Evolutionary conservation across 2,113 vertebrate species (phyloP), one percentile per base, ranked within the genome.

Genomic region (Microcebus jonahi): DNA sequence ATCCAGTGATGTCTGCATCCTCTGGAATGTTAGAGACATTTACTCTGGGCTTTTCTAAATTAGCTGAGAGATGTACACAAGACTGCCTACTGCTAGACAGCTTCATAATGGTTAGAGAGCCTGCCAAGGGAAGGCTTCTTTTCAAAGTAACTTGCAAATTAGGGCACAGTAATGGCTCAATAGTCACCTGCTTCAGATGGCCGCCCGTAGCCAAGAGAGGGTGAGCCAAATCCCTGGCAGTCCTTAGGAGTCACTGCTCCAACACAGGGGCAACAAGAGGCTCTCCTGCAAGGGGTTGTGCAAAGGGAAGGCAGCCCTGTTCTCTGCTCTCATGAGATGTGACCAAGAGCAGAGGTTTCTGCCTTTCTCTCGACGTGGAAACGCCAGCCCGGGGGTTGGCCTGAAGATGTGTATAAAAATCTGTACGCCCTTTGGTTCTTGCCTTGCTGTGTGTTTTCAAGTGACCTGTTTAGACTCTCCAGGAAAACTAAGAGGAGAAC

Each of bases 101-200:
- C 96, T 97, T 97, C 94, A 89, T 96, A 93, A 93, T 10, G 29
- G 39, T 21, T 25, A 84, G 94, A 73, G 71, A 90, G 91, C 68
- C 86, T 82, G 94, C 95, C 89, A 81, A 77, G 17, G 29, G 55
- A 79, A 96, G 85, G 18, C 27, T 84, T 61, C 95, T 90, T 89
- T 79, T 81, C 80, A 87, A 96, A 91, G 86, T 20, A 83, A 96
- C 91, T 94, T 97, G 93, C 89, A 96, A 95, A 97, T 81, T 53
- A 96, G 89, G 92, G 39, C 59, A n/a, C 34, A 88, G 80, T 63
- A 90, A 93, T 92, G 93, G 90, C 79, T 95, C 50, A 34, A 27
- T 45, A 92, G 95, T 94, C 91, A 79, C 67, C 88, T 76, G 61
- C 77, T 93, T 88, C 21, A 6, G 5, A 18, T 71, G 81, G 59